Conservation (phyloP, 2,888 invertebrate genomes). For the Endotricha flammealis region DNA sequence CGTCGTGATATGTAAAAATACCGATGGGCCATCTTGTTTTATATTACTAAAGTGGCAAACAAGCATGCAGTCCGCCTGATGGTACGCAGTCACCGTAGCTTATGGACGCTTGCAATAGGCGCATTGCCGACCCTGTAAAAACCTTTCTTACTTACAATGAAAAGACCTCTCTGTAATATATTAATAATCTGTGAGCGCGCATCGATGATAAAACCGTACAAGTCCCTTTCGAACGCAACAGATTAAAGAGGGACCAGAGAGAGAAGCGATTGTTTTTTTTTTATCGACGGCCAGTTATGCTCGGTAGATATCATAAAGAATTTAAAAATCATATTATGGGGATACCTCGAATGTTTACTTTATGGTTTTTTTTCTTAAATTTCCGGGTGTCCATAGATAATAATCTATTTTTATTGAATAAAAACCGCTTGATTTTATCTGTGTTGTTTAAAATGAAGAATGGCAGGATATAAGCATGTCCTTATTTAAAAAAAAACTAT, state of each 20-base stretch:
- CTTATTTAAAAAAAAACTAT: conserved; percentile 16
- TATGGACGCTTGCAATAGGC: too few species aligned
- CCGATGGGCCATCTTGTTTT: too few species aligned
- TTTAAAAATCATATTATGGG: conserved; percentile 56
- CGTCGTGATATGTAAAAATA: too few species aligned
- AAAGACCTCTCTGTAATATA: too few species aligned
- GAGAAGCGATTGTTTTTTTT: conserved; percentile 17
- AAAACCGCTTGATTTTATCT: conserved; percentile 41
- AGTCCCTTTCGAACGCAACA: conserved; percentile 18
- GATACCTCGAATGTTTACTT: conserved; percentile 52
- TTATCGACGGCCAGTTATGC: conserved; percentile 35
- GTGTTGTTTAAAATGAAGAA: conserved; percentile 41
- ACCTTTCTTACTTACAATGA: too few species aligned
- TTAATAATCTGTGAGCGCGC: conserved; percentile 27
- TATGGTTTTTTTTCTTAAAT: conserved; percentile 35
- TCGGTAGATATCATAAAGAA: conserved; percentile 50
- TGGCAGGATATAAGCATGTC: conserved; percentile 23
- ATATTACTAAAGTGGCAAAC: too few species aligned
- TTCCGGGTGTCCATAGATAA: conserved; percentile 49
- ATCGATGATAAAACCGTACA: conserved; percentile 26
- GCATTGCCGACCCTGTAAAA: too few species aligned
- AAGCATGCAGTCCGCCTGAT: too few species aligned
- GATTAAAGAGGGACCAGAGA: conserved; percentile 25
- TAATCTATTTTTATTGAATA: conserved; percentile 43
- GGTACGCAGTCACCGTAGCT: too few species aligned